A percentile compares a stretch with the other conserved stretches of the same genome.
phyloP scores from a whole-genome alignment of 2,797 vertebrate species.

The Dallia pectoralis region DNA sequence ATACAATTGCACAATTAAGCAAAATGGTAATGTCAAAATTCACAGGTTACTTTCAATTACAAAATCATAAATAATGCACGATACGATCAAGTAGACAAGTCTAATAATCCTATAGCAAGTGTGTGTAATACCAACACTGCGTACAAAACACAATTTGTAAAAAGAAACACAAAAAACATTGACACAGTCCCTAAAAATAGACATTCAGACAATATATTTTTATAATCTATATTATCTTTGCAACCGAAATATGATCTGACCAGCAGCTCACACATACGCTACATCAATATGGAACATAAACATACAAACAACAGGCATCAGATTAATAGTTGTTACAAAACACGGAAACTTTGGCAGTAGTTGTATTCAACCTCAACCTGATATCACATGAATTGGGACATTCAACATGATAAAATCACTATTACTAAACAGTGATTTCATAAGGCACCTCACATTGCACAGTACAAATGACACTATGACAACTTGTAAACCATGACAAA shows the following conservation, averaged over 20 bases:
- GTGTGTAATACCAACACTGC: no score
- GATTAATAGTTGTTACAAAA: background rate
- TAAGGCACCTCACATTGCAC: slow-evolving; percentile 11
- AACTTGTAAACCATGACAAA: no score
- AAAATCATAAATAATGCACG: no score
- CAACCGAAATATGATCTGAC: background rate
- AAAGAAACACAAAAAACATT: no score
- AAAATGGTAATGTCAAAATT: no score
- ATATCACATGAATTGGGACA: background rate
- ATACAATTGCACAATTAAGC: no score
- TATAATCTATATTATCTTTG: background rate
- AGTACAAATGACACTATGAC: background rate
- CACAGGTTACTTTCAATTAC: no score
- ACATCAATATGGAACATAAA: background rate
- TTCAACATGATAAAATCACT: background rate
- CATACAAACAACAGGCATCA: background rate
- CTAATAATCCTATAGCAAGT: no score
- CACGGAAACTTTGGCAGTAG: background rate
- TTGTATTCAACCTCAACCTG: background rate
- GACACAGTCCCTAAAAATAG: background rate
- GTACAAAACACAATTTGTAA: no score
- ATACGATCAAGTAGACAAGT: no score
- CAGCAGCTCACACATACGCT: background rate
- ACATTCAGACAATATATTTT: background rate
- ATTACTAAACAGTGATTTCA: background rate